Percentiles rank a stretch among this genome's conserved stretches.
phyloP scores from a whole-genome alignment of 1,140 invertebrate species.

The Thaumetopoea pityocampa region DNA sequence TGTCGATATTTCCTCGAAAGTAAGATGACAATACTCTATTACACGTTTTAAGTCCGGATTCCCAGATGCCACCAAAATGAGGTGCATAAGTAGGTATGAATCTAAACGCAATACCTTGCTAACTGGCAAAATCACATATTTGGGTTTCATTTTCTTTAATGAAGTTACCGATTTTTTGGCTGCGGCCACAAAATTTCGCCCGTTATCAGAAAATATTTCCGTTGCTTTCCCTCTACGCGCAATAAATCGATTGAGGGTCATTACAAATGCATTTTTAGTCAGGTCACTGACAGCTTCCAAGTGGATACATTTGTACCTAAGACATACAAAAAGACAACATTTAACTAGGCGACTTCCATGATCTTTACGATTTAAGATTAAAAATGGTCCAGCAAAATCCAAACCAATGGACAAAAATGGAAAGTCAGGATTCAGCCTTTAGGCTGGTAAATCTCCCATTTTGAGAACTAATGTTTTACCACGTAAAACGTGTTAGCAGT shows the following conservation, averaged over 20 bases:
- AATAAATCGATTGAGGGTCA: constrained; percentile 23
- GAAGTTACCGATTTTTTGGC: constrained; percentile 1
- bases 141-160: background rate
- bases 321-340: constrained; percentile 24
- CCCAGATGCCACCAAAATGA: background rate
- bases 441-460: constrained; percentile 11
- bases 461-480: constrained; percentile 6
- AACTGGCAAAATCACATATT: background rate
- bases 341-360: constrained; percentile 16
- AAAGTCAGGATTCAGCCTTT: constrained; percentile 15
- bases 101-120: background rate
- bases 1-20: background rate
- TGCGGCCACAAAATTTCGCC: constrained; percentile 15
- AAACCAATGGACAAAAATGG: constrained; percentile 13
- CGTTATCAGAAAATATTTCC: constrained; percentile 20
- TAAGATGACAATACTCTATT: background rate
- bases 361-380: constrained; percentile 16
- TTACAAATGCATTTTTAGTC: constrained; percentile 21
- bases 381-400: constrained; percentile 24
- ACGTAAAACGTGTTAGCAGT: constrained; percentile 8
- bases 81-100: background rate
- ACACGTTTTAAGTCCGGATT: background rate
- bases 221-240: constrained; percentile 23
- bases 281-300: constrained; percentile 23
- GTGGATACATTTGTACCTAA: constrained; percentile 22